These are phyloP conservation scores for Brachystomella parvula DNA, from an alignment of 1,140 invertebrate genomes.

Conservation along the genomic window DNA sequence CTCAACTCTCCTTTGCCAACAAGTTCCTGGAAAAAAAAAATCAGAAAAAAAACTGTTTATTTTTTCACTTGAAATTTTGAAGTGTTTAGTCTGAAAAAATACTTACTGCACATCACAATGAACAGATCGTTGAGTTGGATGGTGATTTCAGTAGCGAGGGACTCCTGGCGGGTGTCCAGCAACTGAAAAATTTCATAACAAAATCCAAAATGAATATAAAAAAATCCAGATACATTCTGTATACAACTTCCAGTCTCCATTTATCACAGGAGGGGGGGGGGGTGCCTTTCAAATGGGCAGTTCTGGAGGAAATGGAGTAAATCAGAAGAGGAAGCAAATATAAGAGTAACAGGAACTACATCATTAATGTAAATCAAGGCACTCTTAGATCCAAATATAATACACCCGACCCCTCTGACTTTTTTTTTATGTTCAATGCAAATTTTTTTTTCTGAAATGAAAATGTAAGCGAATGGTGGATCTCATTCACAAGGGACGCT, in stretches of 20 bases:
- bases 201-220: conserved; percentile 3
- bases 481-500: no score
- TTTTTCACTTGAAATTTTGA: neutral
- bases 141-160: conserved; percentile 50
- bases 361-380: no score
- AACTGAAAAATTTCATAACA: conserved; percentile 66
- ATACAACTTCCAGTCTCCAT: neutral
- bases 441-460: no score
- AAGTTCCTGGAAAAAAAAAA: no score
- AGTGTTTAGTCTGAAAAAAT: neutral
- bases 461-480: no score
- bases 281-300: neutral
- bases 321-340: neutral
- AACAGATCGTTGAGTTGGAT: conserved; percentile 25
- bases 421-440: no score
- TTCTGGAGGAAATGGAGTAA: neutral
- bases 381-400: no score
- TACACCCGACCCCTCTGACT: no score
- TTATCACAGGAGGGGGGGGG: neutral
- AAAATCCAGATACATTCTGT: neutral
- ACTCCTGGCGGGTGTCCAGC: conserved; percentile 99
- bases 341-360: neutral
- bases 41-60: neutral
- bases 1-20: no score
- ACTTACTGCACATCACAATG: conserved; percentile 25